phyloP scores from a whole-genome alignment of 2,888 invertebrate genomes.

The Monochamus alternatus region DNA sequence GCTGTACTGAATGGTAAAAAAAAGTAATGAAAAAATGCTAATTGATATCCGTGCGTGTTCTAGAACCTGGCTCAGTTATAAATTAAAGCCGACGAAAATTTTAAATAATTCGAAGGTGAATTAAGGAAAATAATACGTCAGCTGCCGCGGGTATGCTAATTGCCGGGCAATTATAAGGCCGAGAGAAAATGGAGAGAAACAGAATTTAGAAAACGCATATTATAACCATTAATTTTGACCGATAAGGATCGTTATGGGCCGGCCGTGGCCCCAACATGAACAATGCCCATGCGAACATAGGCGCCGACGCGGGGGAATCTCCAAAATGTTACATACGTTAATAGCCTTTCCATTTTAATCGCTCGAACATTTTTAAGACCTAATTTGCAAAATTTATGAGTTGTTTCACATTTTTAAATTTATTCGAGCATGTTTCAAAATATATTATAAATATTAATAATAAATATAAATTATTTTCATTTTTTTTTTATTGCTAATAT shows the following conservation, averaged over 20 bases:
- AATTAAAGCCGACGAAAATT: background rate
- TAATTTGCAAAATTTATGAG: background rate
- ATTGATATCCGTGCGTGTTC: background rate
- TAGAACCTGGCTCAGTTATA: background rate
- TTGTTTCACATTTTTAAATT: no score
- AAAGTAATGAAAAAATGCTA: background rate
- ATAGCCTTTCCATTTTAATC: no score
- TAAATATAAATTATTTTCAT: no score
- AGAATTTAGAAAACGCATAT: conserved; percentile 10
- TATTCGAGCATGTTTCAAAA: no score
- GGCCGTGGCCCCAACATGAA: background rate
- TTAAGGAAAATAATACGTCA: conserved; percentile 8
- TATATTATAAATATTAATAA: no score
- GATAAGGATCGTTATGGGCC: background rate
- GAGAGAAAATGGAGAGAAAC: conserved; percentile 6
- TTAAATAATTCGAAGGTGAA: conserved; percentile 7
- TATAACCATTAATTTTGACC: conserved; percentile 10
- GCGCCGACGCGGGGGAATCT: background rate
- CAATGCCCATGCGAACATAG: background rate
- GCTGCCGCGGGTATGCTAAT: conserved; percentile 12
- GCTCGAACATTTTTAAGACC: no score
- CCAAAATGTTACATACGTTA: background rate
- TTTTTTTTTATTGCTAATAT: no score
- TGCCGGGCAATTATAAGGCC: conserved; percentile 1
- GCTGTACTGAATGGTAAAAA: background rate